Evolutionary conservation across 2,113 vertebrate genomes (phyloP).

Genomic region (Opisthocomus hoazin): DNA sequence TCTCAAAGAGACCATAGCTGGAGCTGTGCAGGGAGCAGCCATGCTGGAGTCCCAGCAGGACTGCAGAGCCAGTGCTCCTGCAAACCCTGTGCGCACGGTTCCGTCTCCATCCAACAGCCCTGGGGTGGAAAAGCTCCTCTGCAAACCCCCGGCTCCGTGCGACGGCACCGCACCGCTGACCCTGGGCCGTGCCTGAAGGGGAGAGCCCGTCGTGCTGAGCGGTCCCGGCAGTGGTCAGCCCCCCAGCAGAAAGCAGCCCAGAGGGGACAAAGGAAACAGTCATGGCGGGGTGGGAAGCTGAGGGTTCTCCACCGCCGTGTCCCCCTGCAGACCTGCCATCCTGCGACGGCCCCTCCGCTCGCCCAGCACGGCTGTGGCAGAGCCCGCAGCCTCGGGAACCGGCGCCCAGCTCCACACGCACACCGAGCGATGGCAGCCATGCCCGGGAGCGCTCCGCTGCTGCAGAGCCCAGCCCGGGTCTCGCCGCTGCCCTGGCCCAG

Average conservation of each 20-base stretch:
- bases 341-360: neutral
- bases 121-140: neutral
- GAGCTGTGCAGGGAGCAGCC: fast-evolving
- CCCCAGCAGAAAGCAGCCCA: neutral
- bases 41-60: fast-evolving
- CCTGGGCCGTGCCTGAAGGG: neutral
- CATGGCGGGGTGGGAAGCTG: neutral
- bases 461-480: neutral
- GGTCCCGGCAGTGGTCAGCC: neutral
- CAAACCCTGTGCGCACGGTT: fast-evolving
- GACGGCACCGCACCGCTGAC: fast-evolving
- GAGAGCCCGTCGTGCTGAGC: fast-evolving
- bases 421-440: neutral
- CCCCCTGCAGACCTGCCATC: neutral
- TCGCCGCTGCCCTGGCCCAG: neutral
- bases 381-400: neutral
- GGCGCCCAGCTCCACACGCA: neutral
- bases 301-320: too few species aligned
- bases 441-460: neutral
- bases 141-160: too few species aligned
- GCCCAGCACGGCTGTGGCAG: neutral
- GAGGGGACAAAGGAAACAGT: neutral
- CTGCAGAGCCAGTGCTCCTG: neutral
- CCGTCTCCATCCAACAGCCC: fast-evolving
- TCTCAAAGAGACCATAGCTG: neutral